Evolutionary conservation across 1,140 invertebrate species (phyloP), one percentile per base, ranked within the genome.

Genomic region (Cydia fagiglandana): DNA sequence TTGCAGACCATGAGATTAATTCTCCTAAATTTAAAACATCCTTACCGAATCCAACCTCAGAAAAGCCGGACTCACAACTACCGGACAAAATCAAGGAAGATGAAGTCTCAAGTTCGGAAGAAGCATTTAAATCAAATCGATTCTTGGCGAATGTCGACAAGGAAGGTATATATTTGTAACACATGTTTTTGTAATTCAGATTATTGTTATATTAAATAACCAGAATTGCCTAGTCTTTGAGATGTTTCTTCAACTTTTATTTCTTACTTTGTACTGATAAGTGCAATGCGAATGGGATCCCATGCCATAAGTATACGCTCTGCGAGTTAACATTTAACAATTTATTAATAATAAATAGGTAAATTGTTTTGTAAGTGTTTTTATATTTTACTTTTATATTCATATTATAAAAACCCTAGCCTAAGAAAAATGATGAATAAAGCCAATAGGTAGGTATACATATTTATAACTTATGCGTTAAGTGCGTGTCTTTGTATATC

Each of bases 81-180:
- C 70, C 77, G 3, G 87, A 89, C 28, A 89, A 86, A 79, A 79
- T 88, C 20, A 96, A 96, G 81, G 96, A 96, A 81, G 96, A 96
- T 81, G 96, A 96, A 90, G 96, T 96, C 0, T 95, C 95, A 0
- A 96, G 96, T 86, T 96, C 96, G 6, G 95, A 96, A 85, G 95
- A 96, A 91, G 91, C 91, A 28, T 83, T 77, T 64, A 88, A 86
- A 79, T 77, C 75, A 24, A 81, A 85, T 30, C 75, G 64, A 34
- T 68, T 70, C 7, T 30, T 38, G 6, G 82, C 79, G 4, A 73
- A 82, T 24, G 9, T 53, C n/a, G 80, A 75, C 56, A 80, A 84
- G 76, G 80, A 86, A 66, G 86, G 84, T 85, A 76, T 76, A n/a
- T 7, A 53, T 17, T 53, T 53, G 50, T 53, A 53, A 53, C 13